These are phyloP conservation scores for Cheilosia vernalis DNA, from an alignment of 2,888 invertebrate species.

Conservation along the genomic window DNA sequence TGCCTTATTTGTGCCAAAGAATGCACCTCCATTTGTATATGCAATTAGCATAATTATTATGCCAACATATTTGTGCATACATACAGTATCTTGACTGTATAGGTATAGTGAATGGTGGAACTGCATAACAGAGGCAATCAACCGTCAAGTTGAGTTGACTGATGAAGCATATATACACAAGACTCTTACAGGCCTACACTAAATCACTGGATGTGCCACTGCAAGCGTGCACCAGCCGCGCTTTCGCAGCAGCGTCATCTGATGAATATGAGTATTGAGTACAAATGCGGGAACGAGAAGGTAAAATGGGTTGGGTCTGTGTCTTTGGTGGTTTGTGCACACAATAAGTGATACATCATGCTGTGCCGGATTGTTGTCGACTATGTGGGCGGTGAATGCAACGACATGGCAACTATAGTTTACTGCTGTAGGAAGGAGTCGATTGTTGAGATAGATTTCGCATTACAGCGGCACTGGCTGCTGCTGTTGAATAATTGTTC, in stretches of 20 bases:
- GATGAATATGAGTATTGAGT: conserved; percentile 1
- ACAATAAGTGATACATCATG: conserved; percentile 70
- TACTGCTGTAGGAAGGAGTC: conserved; percentile 27
- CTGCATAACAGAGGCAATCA: conserved; percentile 30
- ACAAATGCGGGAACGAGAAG: conserved; percentile 1
- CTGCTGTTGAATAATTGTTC: conserved; percentile 49
- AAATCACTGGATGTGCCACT: not conserved
- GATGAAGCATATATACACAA: conserved; percentile 21
- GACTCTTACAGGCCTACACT: not conserved
- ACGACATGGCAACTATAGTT: not conserved
- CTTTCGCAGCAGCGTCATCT: conserved; percentile 20
- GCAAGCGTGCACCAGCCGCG: conserved; percentile 7
- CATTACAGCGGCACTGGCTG: conserved; percentile 26
- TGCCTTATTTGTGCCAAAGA: conserved; percentile 43
- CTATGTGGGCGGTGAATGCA: conserved; percentile 37
- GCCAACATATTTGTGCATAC: conserved; percentile 2
- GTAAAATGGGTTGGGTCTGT: conserved; percentile 68
- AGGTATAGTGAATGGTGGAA: not conserved
- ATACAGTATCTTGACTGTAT: not conserved
- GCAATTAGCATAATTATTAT: conserved; percentile 69
- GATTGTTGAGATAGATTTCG: conserved; percentile 31
- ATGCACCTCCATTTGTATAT: conserved; percentile 47
- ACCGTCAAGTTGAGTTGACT: conserved; percentile 42
- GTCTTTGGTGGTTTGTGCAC: conserved; percentile 72
- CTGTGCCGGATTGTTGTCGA: conserved; percentile 12